Evolutionary conservation across 2,888 invertebrate genomes (phyloP).

Genomic region (Orchesella flavescens): DNA sequence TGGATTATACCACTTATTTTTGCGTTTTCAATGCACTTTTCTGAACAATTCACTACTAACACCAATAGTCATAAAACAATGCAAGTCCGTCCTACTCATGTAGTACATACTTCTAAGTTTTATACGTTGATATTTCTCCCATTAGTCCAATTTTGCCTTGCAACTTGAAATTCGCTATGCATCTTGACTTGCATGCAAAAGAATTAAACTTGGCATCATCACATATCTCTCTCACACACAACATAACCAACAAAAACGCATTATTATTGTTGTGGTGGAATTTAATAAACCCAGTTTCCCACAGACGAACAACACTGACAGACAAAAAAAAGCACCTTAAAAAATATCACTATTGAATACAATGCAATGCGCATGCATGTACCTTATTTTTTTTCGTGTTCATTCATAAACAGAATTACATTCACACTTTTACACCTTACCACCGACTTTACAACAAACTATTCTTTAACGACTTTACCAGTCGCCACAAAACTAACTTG

Average conservation of each 20-base stretch:
- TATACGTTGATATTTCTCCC: no score
- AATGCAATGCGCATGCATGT: not conserved
- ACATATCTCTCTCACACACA: not conserved
- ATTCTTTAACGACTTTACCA: no score
- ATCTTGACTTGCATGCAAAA: not conserved
- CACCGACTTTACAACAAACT: no score
- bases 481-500: no score
- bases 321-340: not conserved
- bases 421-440: constrained; percentile 2
- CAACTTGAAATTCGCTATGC: no score
- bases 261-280: constrained; percentile 19
- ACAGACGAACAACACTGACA: not conserved
- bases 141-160: not conserved
- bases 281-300: constrained; percentile 31
- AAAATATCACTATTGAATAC: not conserved
- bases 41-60: no score
- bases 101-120: no score
- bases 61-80: no score
- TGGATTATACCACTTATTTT: no score
- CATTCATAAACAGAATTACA: not conserved
- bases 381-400: not conserved
- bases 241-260: not conserved
- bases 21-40: no score
- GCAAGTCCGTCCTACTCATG: no score
- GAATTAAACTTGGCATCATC: constrained; percentile 2